Evolutionary conservation across 2,797 vertebrate genomes (phyloP).

Genomic region (Smutsia temminckii): DNA sequence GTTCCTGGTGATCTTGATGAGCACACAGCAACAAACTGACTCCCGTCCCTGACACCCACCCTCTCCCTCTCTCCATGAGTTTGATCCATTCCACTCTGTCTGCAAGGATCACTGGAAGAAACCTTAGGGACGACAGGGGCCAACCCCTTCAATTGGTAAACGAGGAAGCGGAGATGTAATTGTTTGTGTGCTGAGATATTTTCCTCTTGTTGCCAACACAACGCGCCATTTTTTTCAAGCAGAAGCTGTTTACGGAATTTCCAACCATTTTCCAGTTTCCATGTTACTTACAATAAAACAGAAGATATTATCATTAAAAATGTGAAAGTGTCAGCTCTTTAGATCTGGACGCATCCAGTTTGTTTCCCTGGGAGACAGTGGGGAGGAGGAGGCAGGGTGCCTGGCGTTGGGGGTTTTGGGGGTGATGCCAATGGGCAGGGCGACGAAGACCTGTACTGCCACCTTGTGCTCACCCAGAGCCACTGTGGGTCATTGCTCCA

Average conservation of each 20-base stretch:
- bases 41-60: neutral
- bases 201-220: constrained; percentile 26
- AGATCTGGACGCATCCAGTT: neutral
- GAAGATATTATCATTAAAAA: constrained; percentile 29
- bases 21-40: neutral
- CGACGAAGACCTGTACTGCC: constrained; percentile 59
- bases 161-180: neutral
- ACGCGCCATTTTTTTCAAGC: neutral
- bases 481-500: neutral
- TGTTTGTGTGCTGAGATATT: neutral
- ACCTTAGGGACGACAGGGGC: neutral
- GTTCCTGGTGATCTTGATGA: constrained; percentile 20
- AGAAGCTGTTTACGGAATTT: neutral
- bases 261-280: constrained; percentile 33
- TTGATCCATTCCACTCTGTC: neutral
- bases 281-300: neutral
- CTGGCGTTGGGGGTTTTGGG: neutral
- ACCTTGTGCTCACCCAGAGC: constrained; percentile 71
- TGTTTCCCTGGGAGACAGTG: neutral
- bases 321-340: neutral
- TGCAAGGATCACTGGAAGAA: neutral
- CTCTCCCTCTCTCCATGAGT: neutral
- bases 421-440: neutral
- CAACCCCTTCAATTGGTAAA: neutral
- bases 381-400: neutral